Base-by-base conservation (phyloP, 2,888 invertebrate genomes). In the Patella pellucida region DNA sequence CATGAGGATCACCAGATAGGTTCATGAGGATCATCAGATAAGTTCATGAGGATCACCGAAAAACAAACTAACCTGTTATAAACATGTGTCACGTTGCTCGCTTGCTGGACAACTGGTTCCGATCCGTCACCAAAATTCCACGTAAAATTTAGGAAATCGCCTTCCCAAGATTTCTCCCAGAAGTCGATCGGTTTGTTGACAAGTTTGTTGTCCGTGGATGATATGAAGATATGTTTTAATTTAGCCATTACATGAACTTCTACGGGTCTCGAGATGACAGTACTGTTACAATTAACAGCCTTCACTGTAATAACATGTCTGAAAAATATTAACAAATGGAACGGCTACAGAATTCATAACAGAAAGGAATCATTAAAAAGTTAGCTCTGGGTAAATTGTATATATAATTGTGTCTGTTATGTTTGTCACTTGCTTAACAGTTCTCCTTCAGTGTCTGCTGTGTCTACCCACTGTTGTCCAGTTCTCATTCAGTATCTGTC, bases 71-170 rank as follows among this genome's bases (percentile, higher is more conserved):
- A 88, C 88, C 79, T 83, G 50, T 71, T 77, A 74, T 78, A 88
- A 51, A 75, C 83, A 73, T 88, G 85, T 12, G 77, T 76, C 27
- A 82, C 74, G 16, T 76, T 72, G 11, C 27, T 31, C 11, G 76
- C 77, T 1, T 76, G 80, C n/a, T 74, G 68, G 23, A 78, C 31
- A 2, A 76, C 51, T 2, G 73, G 72, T 0, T 74, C 75, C 4
- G 84, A 77, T 12, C 87, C 87, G 80, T 91, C 90, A 11, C 89
- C 90, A 81, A 91, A 91, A 74, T 86, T 78, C 90, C 90, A 91
- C 4, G 81, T 84, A 75, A 85, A 87, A 67, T 80, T 86, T n/a
- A 89, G 77, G 78, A 87, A 83, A n/a, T 85, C 85, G 14, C 90
- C 90, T n/a, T 76, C 76, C 81, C 84, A 90, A 50, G 80, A 81